Base-by-base conservation (phyloP, 1,140 invertebrate genomes). In the Trachelipus rathkii region DNA sequence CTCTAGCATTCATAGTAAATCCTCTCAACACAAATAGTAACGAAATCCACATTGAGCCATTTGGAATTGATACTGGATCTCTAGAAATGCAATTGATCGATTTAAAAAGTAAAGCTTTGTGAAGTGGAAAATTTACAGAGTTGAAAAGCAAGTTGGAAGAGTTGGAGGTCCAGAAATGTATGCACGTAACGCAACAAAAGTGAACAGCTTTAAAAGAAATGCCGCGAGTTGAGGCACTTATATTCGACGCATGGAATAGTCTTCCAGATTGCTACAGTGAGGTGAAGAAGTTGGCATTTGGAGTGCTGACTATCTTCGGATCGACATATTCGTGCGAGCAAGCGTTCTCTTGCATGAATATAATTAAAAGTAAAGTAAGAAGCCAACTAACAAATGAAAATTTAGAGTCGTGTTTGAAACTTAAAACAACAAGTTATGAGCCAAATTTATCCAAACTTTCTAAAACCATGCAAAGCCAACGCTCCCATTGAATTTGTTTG, bases 281-380 rank as follows among this genome's bases (percentile, higher is more conserved):
- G 11, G 8, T 60, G 50, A 60, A 60, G 19, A 60, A 19, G 19
- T 60, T 15, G 11, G 50, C 50, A 60, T 60, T 60, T 60, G 50
- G 50, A 13, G 19, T 60, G 2, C 50, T 60, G 50, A 15, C 50
- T 19, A 60, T n/a, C n/a, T n/a, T n/a, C n/a, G n/a, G n/a, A n/a
- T 60, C 50, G 11, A 60, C 50, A 15, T 60, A 60, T 19, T 19
- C 19, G 50, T 60, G 8, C 8, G 50, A 60, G 50, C 50, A 60
- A 60, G 19, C 19, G 50, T 60, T 60, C 19, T 60, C 50, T 15
- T 15, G 2, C 19, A 60, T 60, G 50, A 60, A 60, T 60, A 15
- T 60, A 15, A 60, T 60, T 15, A 60, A 60, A 60, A 60, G 50
- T 19, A 60, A 60, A 60, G 50, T 60, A 60, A 60, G 50, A 60